Percentiles rank a stretch among this genome's conserved stretches.
Evolutionary conservation across 2,888 invertebrate genomes (phyloP).

Genomic region (Epirrhoe tristata): DNA sequence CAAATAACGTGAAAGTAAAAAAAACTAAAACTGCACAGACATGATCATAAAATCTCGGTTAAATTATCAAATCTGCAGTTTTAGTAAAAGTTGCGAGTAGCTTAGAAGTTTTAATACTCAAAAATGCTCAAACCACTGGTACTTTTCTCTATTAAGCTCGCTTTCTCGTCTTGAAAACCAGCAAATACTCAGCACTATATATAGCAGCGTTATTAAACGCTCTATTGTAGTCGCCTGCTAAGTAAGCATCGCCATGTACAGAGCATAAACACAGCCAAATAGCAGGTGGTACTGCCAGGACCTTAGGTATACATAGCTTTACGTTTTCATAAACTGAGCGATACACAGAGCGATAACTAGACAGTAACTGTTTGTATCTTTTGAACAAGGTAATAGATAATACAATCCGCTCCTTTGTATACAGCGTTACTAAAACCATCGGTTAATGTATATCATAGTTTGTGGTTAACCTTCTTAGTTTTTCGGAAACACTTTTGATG

Average conservation of each 20-base stretch:
- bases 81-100: too few relatives aligned
- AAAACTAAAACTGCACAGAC: too few relatives aligned
- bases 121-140: neutral
- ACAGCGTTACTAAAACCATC: too few relatives aligned
- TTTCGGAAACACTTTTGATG: too few relatives aligned
- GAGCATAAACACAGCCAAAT: conserved; percentile 27
- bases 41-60: too few relatives aligned
- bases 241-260: conserved; percentile 12
- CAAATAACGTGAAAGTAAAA: too few relatives aligned
- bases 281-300: conserved; percentile 38
- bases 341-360: neutral
- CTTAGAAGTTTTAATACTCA: neutral
- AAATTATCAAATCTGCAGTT: too few relatives aligned
- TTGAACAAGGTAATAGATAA: too few relatives aligned
- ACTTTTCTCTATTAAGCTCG: neutral
- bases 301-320: conserved; percentile 35
- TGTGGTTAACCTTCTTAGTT: too few relatives aligned
- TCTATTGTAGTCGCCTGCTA: conserved; percentile 15
- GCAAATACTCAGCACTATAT: conserved; percentile 1
- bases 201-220: conserved; percentile 12
- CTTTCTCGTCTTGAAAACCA: conserved; percentile 3
- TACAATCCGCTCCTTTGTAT: too few relatives aligned
- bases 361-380: neutral
- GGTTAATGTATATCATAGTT: too few relatives aligned
- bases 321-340: conserved; percentile 3